Base-by-base conservation (phyloP, 2,888 invertebrate genomes). In the Phaonia tiefii region DNA sequence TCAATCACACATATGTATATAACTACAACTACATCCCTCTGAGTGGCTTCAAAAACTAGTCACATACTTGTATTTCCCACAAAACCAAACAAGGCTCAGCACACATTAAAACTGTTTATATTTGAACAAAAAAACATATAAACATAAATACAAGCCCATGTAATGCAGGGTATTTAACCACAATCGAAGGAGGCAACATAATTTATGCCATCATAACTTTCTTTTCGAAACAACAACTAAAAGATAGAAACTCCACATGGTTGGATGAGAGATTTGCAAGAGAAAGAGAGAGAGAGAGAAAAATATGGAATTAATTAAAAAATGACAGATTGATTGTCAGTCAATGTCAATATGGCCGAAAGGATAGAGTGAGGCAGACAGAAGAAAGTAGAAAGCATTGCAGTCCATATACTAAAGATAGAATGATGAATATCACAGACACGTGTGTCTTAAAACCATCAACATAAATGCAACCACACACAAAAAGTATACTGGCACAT, bases 251-350 rank as follows among this genome's bases (percentile, higher is more conserved):
- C 44, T n/a, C 44, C 13, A 4, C 11, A 8, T 44, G 13, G n/a
- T 11, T 44, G 2, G 13, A 44, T 44, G 44, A 13, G 13, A 31
- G 31, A 31, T 8, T 25, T 54, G 46, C 22, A 54, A 54, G 13
- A 5, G 1, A n/a, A n/a, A n/a, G n/a, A 20, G 11, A 15, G 20
- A 49, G 10, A 17, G 20, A 2, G n/a, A 15, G 25, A 54, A 54
- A 54, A 54, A 54, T 54, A 22, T 63, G 63, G 63, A 63, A 63
- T 63, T 63, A 63, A 63, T 63, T 63, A 63, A 63, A 42, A 63
- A 42, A 10, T 63, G 63, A 63, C 22, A 63, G 63, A 63, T 63
- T 63, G 63, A 63, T 63, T 63, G 63, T 63, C 42, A 63, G 22
- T 39, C 39, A 63, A 42, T 22, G 17, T 49, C 49, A 49, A 20